These are phyloP conservation scores for Melipona beecheii DNA, from an alignment of 2,888 invertebrate genomes.

Conservation along the genomic window DNA sequence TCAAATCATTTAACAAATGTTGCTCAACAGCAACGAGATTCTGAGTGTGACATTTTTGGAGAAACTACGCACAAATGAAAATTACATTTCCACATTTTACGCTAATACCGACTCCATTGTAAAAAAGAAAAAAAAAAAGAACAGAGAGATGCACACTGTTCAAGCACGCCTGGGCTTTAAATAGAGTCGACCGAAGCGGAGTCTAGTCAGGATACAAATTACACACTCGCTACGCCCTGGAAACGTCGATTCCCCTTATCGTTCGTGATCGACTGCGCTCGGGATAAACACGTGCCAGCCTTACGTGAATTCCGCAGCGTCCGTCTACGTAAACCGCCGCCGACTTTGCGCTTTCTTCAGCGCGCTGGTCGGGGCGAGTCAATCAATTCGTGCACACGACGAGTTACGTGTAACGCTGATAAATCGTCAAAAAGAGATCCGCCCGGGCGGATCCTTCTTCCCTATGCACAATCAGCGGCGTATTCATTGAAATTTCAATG, in stretches of 20 bases:
- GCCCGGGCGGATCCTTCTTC: constrained; percentile 5
- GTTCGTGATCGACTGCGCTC: constrained; percentile 9
- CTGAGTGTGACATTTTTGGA: no score
- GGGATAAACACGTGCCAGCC: constrained; percentile 10
- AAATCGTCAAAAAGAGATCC: constrained; percentile 15
- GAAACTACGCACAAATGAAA: no score
- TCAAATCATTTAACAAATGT: no score
- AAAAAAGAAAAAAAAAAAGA: no score
- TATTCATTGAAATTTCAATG: constrained; percentile 39
- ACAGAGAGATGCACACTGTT: not conserved
- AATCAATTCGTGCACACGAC: constrained; percentile 16
- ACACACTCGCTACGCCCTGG: not conserved
- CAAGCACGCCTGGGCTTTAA: no score
- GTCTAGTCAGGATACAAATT: not conserved
- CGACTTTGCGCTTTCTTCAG: constrained; percentile 2
- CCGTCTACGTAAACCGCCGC: not conserved
- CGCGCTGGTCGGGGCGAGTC: not conserved
- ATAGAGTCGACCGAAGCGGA: not conserved
- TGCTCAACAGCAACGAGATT: no score
- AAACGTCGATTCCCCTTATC: constrained; percentile 24
- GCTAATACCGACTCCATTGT: no score
- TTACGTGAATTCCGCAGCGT: constrained; percentile 1
- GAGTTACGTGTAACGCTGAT: constrained; percentile 1
- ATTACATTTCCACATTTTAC: no score
- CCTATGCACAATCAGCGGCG: constrained; percentile 22